These are phyloP conservation scores for Pelochelys cantorii DNA, from an alignment of 2,797 vertebrate species.

Conservation along the genomic window DNA sequence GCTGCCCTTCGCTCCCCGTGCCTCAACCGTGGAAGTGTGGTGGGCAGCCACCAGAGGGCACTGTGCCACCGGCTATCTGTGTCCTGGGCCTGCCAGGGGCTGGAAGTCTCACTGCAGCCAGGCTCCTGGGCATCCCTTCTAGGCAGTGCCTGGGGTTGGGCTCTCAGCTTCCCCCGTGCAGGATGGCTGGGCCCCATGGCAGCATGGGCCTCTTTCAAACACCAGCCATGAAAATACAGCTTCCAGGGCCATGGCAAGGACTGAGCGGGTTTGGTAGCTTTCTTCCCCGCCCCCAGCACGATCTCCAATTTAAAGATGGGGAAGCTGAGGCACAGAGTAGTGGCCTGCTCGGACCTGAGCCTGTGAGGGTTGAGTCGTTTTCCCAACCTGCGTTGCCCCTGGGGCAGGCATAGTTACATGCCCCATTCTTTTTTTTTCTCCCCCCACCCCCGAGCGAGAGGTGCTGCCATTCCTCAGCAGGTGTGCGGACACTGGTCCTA, in stretches of 20 bases:
- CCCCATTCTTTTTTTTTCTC: too few relatives aligned
- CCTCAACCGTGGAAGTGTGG: background rate
- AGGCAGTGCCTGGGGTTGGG: background rate
- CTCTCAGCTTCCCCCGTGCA: too few relatives aligned
- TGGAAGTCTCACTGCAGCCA: background rate
- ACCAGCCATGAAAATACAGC: background rate
- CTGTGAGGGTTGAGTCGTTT: background rate
- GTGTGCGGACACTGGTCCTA: too few relatives aligned
- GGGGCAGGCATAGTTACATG: background rate
- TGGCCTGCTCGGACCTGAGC: background rate
- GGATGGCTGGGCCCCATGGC: background rate
- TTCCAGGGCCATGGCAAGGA: background rate
- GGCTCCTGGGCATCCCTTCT: background rate
- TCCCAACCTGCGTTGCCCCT: background rate
- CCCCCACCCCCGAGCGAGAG: background rate
- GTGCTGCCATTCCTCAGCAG: rapidly evolving
- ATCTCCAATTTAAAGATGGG: background rate
- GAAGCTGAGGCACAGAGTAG: background rate
- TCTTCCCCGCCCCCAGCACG: background rate
- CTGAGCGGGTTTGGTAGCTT: background rate
- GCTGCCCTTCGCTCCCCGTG: background rate
- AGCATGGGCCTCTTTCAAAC: background rate
- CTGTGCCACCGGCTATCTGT: background rate
- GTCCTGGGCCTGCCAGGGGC: background rate
- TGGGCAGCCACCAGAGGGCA: conserved; percentile 48